Percentiles rank a stretch among this genome's conserved stretches.
These are phyloP conservation scores for Camptogramma bilineatum DNA, from an alignment of 2,888 invertebrate species.

Conservation along the genomic window DNA sequence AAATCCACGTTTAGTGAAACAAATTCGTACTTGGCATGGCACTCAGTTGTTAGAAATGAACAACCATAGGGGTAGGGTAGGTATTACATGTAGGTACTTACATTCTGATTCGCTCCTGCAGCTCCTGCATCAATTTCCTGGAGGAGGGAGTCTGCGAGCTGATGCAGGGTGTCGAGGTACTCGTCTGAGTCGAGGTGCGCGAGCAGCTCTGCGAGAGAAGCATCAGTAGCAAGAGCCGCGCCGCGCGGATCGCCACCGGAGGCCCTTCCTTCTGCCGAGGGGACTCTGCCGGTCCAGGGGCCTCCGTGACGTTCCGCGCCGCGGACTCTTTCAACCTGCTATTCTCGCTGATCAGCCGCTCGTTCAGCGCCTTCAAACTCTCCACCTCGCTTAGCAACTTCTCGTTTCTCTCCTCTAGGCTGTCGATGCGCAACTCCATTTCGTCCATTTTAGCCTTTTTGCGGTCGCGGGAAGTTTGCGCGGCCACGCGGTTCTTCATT, in stretches of 20 bases:
- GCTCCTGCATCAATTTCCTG: constrained; percentile 90
- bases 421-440: constrained; percentile 90
- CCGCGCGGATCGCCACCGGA: constrained; percentile 89
- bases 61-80: no score
- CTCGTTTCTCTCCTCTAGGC: constrained; percentile 87
- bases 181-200: constrained; percentile 91
- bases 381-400: constrained; percentile 88
- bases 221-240: constrained; percentile 90
- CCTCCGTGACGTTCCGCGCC: constrained; percentile 89
- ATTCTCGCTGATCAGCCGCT: constrained; percentile 88
- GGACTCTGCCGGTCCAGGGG: constrained; percentile 92
- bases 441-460: constrained; percentile 97
- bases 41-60: no score
- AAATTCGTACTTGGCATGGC: no score
- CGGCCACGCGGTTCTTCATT: constrained; percentile 97
- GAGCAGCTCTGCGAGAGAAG: constrained; percentile 94
- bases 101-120: constrained; percentile 88
- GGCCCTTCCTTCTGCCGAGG: constrained; percentile 98
- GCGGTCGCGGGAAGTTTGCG: constrained; percentile 98
- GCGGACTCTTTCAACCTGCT: constrained; percentile 84
- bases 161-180: constrained; percentile 90
- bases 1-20: no score
- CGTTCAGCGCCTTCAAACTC: constrained; percentile 88
- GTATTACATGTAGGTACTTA: no score
- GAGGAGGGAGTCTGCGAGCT: constrained; percentile 93